Evolutionary conservation across 2,113 vertebrate genomes (phyloP).

Genomic region (Hystrix cristata): DNA sequence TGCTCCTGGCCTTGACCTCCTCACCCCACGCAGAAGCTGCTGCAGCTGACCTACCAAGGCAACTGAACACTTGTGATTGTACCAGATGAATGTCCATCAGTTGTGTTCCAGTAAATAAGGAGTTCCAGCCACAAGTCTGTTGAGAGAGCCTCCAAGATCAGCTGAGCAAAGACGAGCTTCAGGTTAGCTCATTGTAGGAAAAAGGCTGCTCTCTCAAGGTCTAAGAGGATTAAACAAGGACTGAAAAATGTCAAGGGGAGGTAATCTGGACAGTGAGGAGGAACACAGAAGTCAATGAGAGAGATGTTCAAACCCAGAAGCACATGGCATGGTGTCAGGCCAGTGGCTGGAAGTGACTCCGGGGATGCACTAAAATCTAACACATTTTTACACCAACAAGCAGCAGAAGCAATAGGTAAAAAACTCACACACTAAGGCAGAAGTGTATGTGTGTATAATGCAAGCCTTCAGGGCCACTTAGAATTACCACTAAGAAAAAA

Average conservation of each 20-base stretch:
- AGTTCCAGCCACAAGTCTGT: neutral
- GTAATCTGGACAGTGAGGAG: neutral
- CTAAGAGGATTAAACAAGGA: neutral
- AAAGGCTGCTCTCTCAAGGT: neutral
- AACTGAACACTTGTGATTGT: neutral
- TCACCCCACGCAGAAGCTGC: neutral
- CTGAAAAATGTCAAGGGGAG: neutral
- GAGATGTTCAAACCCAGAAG: neutral
- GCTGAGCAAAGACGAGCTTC: neutral
- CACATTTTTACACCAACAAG: neutral
- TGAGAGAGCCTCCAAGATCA: neutral
- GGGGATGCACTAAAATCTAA: slow-evolving; percentile 25
- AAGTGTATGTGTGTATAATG: neutral
- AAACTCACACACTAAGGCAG: slow-evolving; percentile 30
- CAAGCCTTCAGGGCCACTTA: neutral
- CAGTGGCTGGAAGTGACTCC: slow-evolving; percentile 30
- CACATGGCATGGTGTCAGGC: neutral
- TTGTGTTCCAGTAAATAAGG: neutral
- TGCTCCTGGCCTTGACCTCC: neutral
- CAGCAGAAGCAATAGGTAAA: neutral
- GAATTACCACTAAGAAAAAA: neutral
- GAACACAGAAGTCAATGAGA: accelerated
- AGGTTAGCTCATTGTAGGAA: accelerated
- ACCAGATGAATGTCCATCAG: neutral
- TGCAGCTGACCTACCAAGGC: neutral